Evolutionary conservation across 2,888 invertebrate species (phyloP), one percentile per base, ranked within the genome.

Genomic region (Heterodera filipjevi): DNA sequence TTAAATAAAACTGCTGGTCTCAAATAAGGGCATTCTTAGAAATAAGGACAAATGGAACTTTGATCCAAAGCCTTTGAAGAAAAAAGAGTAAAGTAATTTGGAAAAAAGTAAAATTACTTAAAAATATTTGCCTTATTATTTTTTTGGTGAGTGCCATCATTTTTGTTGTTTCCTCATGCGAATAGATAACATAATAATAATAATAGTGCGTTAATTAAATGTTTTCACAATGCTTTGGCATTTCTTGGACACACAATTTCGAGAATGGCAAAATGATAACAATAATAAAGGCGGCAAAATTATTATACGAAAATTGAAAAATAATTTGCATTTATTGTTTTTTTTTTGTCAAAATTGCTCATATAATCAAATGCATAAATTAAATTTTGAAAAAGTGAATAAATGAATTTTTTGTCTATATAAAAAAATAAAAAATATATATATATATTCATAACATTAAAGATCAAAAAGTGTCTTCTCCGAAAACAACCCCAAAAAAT

Each of bases 121-220:
- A 59, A 59, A 22, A 59, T 59, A 22, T 59, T 59, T 59, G n/a
- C 27, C 6, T 59, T 59, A 27, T 59, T n/a, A 27, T 8, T 59
- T 59, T 27, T 8, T n/a, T 27, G n/a, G 6, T 6, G n/a, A 22
- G 22, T 59, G 59, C 59, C 59, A 59, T 59, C 19, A n/a, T n/a
- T 59, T 59, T 59, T 8, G n/a, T 10, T n/a, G 39, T 39, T 39
- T 39, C 10, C 39, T 39, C 39, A 8, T 59, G 3, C 59, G 3
- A n/a, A 59, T n/a, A n/a, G n/a, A n/a, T n/a, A n/a, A n/a, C n/a
- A n/a, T n/a, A n/a, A n/a, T n/a, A n/a, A n/a, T n/a, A n/a, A 59
- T n/a, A 59, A 59, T 59, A 27, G 59, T 27, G n/a, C 59, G 5
- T 59, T 59, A 59, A 59, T 59, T 59, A 59, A 59, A 59, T n/a